These are phyloP conservation scores for Emydoidea blandingii DNA, from an alignment of 2,797 vertebrate genomes.

Conservation along the genomic window DNA sequence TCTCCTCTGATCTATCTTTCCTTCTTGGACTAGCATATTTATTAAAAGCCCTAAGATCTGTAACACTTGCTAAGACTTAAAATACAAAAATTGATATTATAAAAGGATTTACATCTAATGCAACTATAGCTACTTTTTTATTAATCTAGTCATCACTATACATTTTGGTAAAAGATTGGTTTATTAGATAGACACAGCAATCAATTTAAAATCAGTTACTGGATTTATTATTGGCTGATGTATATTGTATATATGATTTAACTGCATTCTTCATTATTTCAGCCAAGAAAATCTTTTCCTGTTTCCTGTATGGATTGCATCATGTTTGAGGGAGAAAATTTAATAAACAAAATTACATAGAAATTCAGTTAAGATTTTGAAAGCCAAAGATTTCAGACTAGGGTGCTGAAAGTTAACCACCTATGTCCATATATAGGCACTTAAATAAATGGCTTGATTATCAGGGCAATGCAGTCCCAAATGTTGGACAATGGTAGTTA, in stretches of 20 bases:
- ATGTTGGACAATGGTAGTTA: background rate
- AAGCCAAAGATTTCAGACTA: too few relatives aligned
- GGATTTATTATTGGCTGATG: background rate
- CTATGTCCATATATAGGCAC: background rate
- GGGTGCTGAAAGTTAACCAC: too few relatives aligned
- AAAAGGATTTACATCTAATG: fast-evolving
- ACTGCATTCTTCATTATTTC: background rate
- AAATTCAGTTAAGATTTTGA: background rate
- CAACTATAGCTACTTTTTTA: background rate
- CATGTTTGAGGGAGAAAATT: background rate
- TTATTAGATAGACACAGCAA: background rate
- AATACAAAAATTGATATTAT: background rate
- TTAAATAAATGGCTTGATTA: background rate
- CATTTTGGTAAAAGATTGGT: background rate
- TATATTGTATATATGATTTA: background rate
- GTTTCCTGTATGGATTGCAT: background rate
- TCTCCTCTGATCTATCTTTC: background rate
- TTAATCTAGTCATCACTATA: background rate
- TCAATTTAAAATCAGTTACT: background rate
- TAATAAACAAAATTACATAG: background rate
- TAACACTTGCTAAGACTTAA: background rate
- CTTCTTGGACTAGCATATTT: background rate
- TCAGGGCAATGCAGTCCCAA: background rate
- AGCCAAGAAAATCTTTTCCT: background rate
- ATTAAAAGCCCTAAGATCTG: background rate